Evolutionary conservation across 53 echinoderm and acorn worm species (phyloP), one percentile per base, ranked within the genome.

Genomic region (Apostichopus leukothele): DNA sequence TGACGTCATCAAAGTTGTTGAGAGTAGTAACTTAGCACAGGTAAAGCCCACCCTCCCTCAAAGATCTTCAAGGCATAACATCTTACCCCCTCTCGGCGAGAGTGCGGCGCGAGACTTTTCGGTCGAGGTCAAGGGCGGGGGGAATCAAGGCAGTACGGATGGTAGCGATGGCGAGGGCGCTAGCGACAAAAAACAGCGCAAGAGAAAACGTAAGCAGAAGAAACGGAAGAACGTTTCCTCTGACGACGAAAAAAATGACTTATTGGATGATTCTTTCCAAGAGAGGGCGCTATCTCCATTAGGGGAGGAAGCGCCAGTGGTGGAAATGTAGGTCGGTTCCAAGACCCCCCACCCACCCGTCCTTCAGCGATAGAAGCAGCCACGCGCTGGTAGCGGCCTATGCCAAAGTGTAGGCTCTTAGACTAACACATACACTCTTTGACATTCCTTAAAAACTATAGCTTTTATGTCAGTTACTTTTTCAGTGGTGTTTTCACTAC

Each of bases 201-300:
- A 67, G 86, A 67, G 23, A 51, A 77, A 86, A 53, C 86, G 86
- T 53, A 90, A 90, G 86, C 76, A 77, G 57, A 86, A 76, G 52
- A 77, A 90, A 66, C 60, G 86, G 63, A 51, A 68, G 20, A 14
- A 21, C 51, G 86, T 90, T 6, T 76, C 86, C 52, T 76, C 90
- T 4, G 66, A 77, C 52, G 90, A 90, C 20, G 86, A 86, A 71
- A 86, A 90, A 63, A 86, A 86, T 76, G 86, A 85, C 4, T 8
- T 53, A 0, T 53, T 78, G 51, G 61, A 86, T 5, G 86, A 86
- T 6, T 68, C 73, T 10, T 66, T 11, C n/a, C 39, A 7, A 9
- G 9, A 21, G 7, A 81, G 6, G 22, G 18, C 19, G 1, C 22
- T 81, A 5, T 81, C 81, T 11, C 81, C 81, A 59, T 14, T 81